These are phyloP conservation scores for Limonius californicus DNA, from an alignment of 1,140 invertebrate genomes.

Conservation along the genomic window DNA sequence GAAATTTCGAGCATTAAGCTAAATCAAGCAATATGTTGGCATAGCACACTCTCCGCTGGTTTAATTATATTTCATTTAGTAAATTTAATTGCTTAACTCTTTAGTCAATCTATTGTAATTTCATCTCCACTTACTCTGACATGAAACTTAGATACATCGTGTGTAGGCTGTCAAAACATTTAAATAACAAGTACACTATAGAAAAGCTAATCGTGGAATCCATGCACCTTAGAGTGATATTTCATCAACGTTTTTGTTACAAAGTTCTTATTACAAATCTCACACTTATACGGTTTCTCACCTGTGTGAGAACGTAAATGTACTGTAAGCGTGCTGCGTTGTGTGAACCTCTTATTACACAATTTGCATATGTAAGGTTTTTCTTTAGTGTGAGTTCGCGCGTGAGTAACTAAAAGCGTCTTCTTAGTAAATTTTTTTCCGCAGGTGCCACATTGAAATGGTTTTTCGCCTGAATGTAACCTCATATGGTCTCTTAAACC, in stretches of 20 bases:
- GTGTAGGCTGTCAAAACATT: no score
- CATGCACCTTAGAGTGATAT: slow-evolving; percentile 45
- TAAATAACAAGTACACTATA: no score
- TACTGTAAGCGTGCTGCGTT: slow-evolving; percentile 63
- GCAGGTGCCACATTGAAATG: slow-evolving; percentile 65
- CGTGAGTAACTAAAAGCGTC: slow-evolving; percentile 59
- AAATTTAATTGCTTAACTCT: no score
- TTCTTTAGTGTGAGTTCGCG: slow-evolving; percentile 61
- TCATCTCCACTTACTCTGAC: no score
- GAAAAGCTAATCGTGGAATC: no score
- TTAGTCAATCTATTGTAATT: no score
- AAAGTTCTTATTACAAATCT: slow-evolving; percentile 63
- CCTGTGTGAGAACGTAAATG: slow-evolving; percentile 61
- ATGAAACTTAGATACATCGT: no score
- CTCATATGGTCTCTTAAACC: slow-evolving; percentile 67
- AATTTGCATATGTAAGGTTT: slow-evolving; percentile 62
- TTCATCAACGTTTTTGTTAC: slow-evolving; percentile 60
- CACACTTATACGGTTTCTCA: slow-evolving; percentile 70
- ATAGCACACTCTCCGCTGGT: no score
- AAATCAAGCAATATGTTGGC: no score
- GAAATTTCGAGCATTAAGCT: no score
- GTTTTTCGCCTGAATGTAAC: slow-evolving; percentile 71
- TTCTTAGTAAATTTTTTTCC: slow-evolving; percentile 63
- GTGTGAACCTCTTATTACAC: slow-evolving; percentile 75
- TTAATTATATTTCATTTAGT: no score